Percentiles rank a stretch among this genome's conserved stretches.
These are phyloP conservation scores for Luffia ferchaultella DNA, from an alignment of 2,888 invertebrate species.

Conservation along the genomic window DNA sequence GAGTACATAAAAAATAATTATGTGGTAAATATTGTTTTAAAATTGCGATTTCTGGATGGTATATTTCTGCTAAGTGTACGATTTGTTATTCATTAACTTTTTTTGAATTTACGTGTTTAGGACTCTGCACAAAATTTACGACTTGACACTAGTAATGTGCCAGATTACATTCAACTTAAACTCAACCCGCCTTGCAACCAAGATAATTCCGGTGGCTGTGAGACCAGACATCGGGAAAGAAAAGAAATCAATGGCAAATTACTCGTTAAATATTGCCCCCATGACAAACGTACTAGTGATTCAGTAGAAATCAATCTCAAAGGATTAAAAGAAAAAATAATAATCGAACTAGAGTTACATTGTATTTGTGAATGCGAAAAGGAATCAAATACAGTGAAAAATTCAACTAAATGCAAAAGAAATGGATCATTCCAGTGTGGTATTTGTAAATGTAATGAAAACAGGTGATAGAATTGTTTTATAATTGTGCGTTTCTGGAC, in stretches of 20 bases:
- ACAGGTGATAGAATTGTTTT: slow-evolving; percentile 24
- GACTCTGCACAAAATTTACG: slow-evolving; percentile 19
- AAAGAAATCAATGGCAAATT: slow-evolving; percentile 25
- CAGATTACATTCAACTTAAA: slow-evolving; percentile 22
- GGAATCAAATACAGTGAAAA: slow-evolving; percentile 23
- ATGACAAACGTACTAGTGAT: slow-evolving; percentile 9
- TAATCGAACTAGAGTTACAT: slow-evolving; percentile 71
- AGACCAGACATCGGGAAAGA: slow-evolving; percentile 18
- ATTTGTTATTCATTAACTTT: background rate
- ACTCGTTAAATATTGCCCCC: slow-evolving; percentile 22
- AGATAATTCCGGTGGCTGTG: slow-evolving; percentile 20
- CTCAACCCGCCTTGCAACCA: slow-evolving; percentile 26
- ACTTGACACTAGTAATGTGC: slow-evolving; percentile 18
- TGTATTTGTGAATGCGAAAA: slow-evolving; percentile 81
- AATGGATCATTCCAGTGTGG: slow-evolving; percentile 69
- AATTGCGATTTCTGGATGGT: background rate
- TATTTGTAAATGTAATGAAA: slow-evolving; percentile 64
- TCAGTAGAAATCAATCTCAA: slow-evolving; percentile 47
- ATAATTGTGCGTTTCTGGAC: background rate
- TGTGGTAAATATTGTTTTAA: slow-evolving; percentile 45
- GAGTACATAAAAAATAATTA: slow-evolving; percentile 75
- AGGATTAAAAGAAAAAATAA: slow-evolving; percentile 72
- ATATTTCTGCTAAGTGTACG: background rate
- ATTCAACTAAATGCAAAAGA: slow-evolving; percentile 39
- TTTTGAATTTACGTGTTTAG: slow-evolving; percentile 21